Evolutionary conservation across 2,888 invertebrate genomes (phyloP), one percentile per base, ranked within the genome.

Genomic region (Aporophyla lueneburgensis): DNA sequence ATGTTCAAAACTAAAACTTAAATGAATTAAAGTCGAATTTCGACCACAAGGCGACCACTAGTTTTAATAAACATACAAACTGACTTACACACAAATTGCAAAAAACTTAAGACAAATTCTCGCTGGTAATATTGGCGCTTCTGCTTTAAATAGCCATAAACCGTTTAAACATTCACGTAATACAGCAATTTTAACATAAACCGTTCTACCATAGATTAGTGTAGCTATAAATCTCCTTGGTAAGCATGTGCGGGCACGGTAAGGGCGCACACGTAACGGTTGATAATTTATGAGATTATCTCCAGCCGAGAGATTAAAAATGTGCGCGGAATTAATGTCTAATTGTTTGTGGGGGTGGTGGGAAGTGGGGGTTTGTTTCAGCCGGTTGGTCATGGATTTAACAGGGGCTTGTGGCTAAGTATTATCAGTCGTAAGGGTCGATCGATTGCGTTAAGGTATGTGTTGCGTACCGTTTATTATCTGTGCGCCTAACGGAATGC

Each of bases 241-340:
- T 43, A 43, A 83, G 80, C 74, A 77, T 71, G 69, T 79, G 72
- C 67, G 43, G 56, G 71, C 43, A 58, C 24, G 49, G 51, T 65
- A 54, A 61, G 71, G 81, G 80, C 65, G 66, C 51, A 59, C 76
- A 62, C 71, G 80, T 51, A 73, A 49, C 51, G 54, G 51, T 4
- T 46, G 58, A 40, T 76, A 85, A 83, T 83, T 81, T 81, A 83
- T 85, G 67, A 70, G 76, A 85, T 83, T 49, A 76, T 71, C 80
- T 65, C 27, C 49, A 21, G 43, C 19, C 12, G 33, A n/a, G 74
- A 58, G 69, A 83, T 85, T 85, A 81, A 83, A 85, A 84, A 76
- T 82, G 80, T 79, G 58, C 66, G 16, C 49, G 33, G 58, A 71
- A 67, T 81, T 81, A 62, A 84, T 67, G 59, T 53, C 21, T 53